Percentiles rank a stretch among this genome's conserved stretches.
These are phyloP conservation scores for Chelmon rostratus DNA, from an alignment of 2,797 vertebrate genomes.

Conservation along the genomic window DNA sequence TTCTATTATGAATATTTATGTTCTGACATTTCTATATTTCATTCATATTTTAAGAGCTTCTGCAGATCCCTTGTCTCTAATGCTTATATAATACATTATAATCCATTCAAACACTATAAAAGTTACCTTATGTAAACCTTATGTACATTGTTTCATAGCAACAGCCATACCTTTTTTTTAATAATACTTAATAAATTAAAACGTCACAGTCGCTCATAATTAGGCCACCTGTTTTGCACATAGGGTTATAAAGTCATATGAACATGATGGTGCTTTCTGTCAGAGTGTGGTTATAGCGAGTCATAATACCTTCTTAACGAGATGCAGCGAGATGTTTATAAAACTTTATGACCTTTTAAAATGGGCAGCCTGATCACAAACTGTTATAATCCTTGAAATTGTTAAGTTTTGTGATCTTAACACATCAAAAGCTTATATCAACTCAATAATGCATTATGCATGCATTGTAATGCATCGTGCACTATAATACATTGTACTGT, in stretches of 20 bases:
- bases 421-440: constrained; percentile 1
- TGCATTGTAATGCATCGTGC: constrained; percentile 1
- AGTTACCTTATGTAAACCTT: neutral
- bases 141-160: neutral
- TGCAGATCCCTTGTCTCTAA: neutral
- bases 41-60: neutral
- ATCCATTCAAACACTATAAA: neutral
- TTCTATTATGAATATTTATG: neutral
- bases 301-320: neutral
- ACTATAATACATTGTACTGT: neutral
- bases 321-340: neutral
- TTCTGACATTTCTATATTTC: neutral
- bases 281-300: neutral
- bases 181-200: constrained; percentile 8
- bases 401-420: neutral
- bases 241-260: neutral
- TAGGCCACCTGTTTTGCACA: neutral
- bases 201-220: neutral
- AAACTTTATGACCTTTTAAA: constrained; percentile 12
- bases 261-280: neutral
- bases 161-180: neutral
- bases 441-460: constrained; percentile 3
- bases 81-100: neutral
- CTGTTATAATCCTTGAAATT: neutral
- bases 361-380: neutral